Evolutionary conservation across 2,797 vertebrate genomes (phyloP).

Genomic region (Cephalopachus bancanus): DNA sequence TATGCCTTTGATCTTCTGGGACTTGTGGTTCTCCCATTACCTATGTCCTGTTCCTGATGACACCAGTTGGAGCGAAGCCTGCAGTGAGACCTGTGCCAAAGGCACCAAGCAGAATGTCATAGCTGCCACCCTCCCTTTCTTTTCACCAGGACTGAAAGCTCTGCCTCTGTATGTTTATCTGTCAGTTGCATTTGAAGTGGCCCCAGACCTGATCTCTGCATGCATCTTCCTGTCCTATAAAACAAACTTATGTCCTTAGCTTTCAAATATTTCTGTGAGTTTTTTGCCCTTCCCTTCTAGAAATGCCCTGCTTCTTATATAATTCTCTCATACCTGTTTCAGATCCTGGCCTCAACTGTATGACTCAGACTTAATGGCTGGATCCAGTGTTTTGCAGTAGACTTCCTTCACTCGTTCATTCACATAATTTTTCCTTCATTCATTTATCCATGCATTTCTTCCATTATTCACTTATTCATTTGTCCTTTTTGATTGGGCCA

Average conservation of each 20-base stretch:
- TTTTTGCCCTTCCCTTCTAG: not conserved
- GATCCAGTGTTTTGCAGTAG: not conserved
- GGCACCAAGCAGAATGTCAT: not conserved
- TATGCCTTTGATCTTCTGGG: slow-evolving; percentile 71
- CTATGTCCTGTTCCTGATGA: slow-evolving; percentile 27
- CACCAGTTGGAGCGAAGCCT: not conserved
- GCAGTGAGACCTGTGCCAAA: not conserved
- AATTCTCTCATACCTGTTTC: not conserved
- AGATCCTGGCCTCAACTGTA: not conserved
- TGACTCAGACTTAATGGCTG: not conserved
- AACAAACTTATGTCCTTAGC: slow-evolving; percentile 70
- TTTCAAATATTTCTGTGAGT: slow-evolving; percentile 76
- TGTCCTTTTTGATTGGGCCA: not conserved
- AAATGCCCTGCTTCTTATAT: accelerated
- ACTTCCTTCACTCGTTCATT: not conserved
- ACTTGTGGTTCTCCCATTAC: slow-evolving; percentile 49
- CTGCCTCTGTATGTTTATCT: slow-evolving; percentile 77
- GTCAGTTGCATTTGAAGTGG: slow-evolving; percentile 59
- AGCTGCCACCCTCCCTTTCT: not conserved
- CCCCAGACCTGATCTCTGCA: slow-evolving; percentile 72
- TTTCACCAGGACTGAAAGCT: slow-evolving; percentile 73
- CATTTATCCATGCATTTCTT: not conserved
- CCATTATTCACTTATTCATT: not conserved
- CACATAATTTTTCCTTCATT: not conserved
- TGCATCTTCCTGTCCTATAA: slow-evolving; percentile 76